Base-by-base conservation (phyloP, 2,113 vertebrate species). In the Bufo bufo region DNA sequence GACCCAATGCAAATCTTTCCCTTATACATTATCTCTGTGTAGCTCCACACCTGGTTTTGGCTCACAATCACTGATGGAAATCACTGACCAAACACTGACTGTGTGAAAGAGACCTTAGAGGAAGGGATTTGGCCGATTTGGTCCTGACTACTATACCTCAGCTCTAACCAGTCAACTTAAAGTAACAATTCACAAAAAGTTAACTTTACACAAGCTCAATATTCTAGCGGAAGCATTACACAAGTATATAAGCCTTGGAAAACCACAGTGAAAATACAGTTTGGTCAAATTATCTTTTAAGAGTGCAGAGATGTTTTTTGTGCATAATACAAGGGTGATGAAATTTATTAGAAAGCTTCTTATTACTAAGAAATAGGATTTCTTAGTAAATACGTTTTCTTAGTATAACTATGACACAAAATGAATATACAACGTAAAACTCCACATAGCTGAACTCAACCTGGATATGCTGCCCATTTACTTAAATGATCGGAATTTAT, bases 401-500 rank as follows among this genome's bases (percentile, higher is more conserved):
- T 7, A 54, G 10, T 14, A 58, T 58, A 58, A 58, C 56, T 52
- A 6, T 58, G 13, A 6, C 56, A 58, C 3, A 58, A 58, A 58
- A 58, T 58, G 33, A 43, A 52, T 33, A 33, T 12, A 50, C 12
- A n/a, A 52, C 23, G 54, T 7, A 66, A 69, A 43, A 84, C 78
- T 65, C 20, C 43, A 63, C 49, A 78, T 23, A 49, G 54, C 12
- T 89, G 80, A 89, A 69, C 82, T 43, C 45, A 89, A 89, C 81
- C 81, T 77, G 81, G 58, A 84, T 66, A 58, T 19, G 17, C 59
- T 84, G 33, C 49, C 56, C 49, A 84, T 89, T 84, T 89, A 84
- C 87, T 83, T 84, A 89, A 89, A 84, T 84, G 47, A 84, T 84
- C 33, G 84, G 82, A 89, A 89, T 89, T 89, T 77, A 66, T 84